Evolutionary conservation across 2,113 vertebrate species (phyloP).

Genomic region (Etheostoma cragini): DNA sequence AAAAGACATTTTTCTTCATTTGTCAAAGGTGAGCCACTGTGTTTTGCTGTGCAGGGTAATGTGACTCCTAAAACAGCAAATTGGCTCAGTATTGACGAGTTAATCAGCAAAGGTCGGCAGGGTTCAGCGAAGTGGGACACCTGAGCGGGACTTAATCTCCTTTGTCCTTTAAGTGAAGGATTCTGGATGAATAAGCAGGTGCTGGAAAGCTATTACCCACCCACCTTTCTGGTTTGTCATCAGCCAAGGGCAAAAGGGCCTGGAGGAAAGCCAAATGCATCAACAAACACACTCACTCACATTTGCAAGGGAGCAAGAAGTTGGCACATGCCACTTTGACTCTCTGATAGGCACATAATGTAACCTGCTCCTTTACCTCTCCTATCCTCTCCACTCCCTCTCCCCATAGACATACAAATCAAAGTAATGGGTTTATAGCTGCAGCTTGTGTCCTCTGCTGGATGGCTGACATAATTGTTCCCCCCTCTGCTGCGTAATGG

Average conservation of each 20-base stretch:
- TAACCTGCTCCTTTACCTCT: constrained; percentile 54
- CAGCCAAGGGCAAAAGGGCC: constrained; percentile 75
- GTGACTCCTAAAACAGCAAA: constrained; percentile 54
- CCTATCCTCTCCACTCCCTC: constrained; percentile 31
- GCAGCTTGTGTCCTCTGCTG: constrained; percentile 70
- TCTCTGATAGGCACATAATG: constrained; percentile 64
- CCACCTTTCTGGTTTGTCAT: constrained; percentile 70
- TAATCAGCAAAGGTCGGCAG: constrained; percentile 81
- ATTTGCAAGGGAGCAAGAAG: constrained; percentile 48
- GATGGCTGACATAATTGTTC: constrained; percentile 73
- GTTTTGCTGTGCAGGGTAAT: constrained; percentile 55
- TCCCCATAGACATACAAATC: constrained; percentile 67
- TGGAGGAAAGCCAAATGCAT: constrained; percentile 70
- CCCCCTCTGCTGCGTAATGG: constrained; percentile 70
- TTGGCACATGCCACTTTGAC: constrained; percentile 64
- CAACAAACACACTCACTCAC: constrained; percentile 37
- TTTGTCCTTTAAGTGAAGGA: constrained; percentile 80
- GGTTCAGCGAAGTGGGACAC: constrained; percentile 70
- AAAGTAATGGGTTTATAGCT: constrained; percentile 76
- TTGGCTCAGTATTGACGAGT: constrained; percentile 73
- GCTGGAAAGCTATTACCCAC: constrained; percentile 75
- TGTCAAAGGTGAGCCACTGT: constrained; percentile 64
- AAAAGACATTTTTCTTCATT: constrained; percentile 78
- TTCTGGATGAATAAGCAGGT: constrained; percentile 82
- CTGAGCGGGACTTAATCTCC: constrained; percentile 78